Evolutionary conservation across 2,797 vertebrate genomes (phyloP), one percentile per base, ranked within the genome.

Genomic region (Pitangus sulphuratus): DNA sequence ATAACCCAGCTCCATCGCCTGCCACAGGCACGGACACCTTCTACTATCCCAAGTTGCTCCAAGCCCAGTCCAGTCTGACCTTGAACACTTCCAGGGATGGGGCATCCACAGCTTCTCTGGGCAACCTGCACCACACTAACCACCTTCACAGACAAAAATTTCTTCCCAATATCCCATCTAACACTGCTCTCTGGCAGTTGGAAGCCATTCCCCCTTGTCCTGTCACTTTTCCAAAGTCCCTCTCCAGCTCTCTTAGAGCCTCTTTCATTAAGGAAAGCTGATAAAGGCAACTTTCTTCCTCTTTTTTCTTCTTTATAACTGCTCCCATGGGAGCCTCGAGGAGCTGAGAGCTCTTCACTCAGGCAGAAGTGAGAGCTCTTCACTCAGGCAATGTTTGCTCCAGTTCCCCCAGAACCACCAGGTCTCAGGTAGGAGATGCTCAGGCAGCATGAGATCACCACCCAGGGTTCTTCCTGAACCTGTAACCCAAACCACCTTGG

Each of bases 391-490:
- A 6, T 0, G 0, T 15, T 54, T 45, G 13, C 28, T 57, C 14
- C 22, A 4, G 18, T 1, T 77, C 51, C 7, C 44, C 25, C 81
- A n/a, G 13, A 30, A 69, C 54, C 3, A 0, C 0, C 0, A 11
- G n/a, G 1, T 11, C 15, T 51, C 1, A 3, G 48, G 74, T 21
- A 48, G 45, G 51, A 42, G n/a, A 6, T 31, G 48, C 28, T 24
- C 3, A 4, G 71, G 50, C 68, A 58, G 30, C 0, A 1, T 1
- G 33, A 61, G 56, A 39, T 28, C 33, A 13, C 30, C 3, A 1
- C 2, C 1, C 48, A 24, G 0, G 0, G n/a, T 4, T 77, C 65
- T 70, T n/a, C 31, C 28, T 3, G 0, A 25, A 6, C 3, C 39
- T 2, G 4, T 5, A 26, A 50, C 4, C 20, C 20, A 5, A 17